Percentiles rank a stretch among this genome's conserved stretches.
These are phyloP conservation scores for Eilema griseolum DNA, from an alignment of 2,888 invertebrate species.

Conservation along the genomic window DNA sequence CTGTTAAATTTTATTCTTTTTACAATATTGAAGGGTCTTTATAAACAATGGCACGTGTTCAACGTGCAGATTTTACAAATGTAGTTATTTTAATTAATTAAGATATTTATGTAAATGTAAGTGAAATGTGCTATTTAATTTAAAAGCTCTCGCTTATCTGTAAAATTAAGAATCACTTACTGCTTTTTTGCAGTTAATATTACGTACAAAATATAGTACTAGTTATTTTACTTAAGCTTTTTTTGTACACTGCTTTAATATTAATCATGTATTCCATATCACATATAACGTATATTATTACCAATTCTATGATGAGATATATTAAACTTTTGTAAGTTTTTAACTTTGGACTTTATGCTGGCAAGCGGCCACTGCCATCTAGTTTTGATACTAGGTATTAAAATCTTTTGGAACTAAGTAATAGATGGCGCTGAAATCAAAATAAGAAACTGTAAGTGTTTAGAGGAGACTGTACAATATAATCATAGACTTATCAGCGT, in stretches of 20 bases:
- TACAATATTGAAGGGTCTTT: not conserved
- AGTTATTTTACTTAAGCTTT: conserved; percentile 1
- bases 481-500: too few relatives aligned
- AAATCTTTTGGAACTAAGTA: not conserved
- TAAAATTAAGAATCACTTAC: conserved; percentile 28
- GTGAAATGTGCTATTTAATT: conserved; percentile 21
- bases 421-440: conserved; percentile 15
- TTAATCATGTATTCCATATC: conserved; percentile 11
- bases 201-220: conserved; percentile 43
- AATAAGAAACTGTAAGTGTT: not conserved
- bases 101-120: conserved; percentile 10
- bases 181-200: conserved; percentile 39
- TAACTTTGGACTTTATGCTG: not conserved
- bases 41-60: not conserved
- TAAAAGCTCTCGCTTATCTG: conserved; percentile 27
- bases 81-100: not conserved
- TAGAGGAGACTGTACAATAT: too few relatives aligned
- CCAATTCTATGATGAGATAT: conserved; percentile 1
- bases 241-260: conserved; percentile 1
- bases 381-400: not conserved
- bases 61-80: not conserved
- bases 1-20: not conserved
- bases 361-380: conserved; percentile 4
- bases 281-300: conserved; percentile 3
- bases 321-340: not conserved